A percentile compares a stretch with the other conserved stretches of the same genome.
These are phyloP conservation scores for Chloroceryle inda DNA, from an alignment of 2,797 vertebrate species.

Conservation along the genomic window DNA sequence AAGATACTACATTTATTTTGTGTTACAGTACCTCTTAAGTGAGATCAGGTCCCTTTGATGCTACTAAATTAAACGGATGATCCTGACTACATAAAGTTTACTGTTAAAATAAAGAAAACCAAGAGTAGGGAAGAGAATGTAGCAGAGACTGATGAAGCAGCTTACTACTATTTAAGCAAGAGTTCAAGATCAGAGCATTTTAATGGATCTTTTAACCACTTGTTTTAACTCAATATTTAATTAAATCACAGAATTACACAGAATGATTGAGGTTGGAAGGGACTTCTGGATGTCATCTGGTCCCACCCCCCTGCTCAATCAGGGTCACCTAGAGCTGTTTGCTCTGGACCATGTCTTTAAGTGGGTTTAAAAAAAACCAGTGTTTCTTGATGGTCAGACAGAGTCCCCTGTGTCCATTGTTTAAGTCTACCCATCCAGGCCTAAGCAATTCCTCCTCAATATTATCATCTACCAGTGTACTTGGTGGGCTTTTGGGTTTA, in stretches of 20 bases:
- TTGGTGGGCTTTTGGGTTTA: no score
- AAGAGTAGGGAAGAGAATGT: not conserved
- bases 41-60: not conserved
- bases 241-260: not conserved
- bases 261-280: not conserved
- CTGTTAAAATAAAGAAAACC: not conserved
- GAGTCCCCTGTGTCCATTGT: no score
- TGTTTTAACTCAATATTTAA: not conserved
- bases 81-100: not conserved
- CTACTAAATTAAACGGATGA: not conserved
- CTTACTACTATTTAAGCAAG: not conserved
- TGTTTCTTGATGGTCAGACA: no score
- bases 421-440: no score
- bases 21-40: not conserved
- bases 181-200: not conserved
- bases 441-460: no score
- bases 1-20: not conserved
- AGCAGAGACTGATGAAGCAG: not conserved
- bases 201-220: accelerated
- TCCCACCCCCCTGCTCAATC: no score
- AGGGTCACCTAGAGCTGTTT: no score
- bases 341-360: no score
- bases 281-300: no score
- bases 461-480: no score
- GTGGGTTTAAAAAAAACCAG: no score